Evolutionary conservation across 2,113 vertebrate genomes (phyloP).

Genomic region (Strix uralensis): DNA sequence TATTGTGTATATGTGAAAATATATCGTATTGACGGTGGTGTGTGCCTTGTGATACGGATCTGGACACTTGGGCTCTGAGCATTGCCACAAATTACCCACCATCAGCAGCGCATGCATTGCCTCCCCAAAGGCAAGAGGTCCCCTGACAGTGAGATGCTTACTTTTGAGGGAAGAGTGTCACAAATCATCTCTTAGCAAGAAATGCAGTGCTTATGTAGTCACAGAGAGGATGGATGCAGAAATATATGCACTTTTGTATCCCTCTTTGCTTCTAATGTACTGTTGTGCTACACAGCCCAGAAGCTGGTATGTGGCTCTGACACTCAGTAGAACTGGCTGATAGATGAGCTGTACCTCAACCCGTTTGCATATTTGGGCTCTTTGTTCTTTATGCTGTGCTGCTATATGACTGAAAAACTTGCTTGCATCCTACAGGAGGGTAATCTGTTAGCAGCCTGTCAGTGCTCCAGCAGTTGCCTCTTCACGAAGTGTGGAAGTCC

Average conservation of each 20-base stretch:
- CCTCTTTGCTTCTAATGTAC: background rate
- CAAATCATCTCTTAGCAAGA: background rate
- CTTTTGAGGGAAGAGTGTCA: background rate
- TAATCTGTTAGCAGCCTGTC: background rate
- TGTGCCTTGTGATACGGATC: background rate
- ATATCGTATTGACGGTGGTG: background rate
- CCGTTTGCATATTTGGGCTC: background rate
- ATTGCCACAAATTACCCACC: background rate
- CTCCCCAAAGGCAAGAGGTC: background rate
- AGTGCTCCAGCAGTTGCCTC: background rate
- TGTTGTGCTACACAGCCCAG: background rate
- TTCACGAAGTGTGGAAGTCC: background rate
- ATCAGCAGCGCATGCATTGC: background rate
- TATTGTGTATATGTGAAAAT: background rate
- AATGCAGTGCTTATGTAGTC: background rate
- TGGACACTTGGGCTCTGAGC: background rate
- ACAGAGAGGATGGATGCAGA: background rate
- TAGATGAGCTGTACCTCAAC: background rate
- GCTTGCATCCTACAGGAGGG: rapidly evolving
- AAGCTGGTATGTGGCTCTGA: background rate
- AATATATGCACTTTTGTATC: background rate
- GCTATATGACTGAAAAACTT: background rate
- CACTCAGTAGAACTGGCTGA: background rate
- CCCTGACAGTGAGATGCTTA: background rate
- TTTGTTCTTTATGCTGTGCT: background rate